Evolutionary conservation across 2,797 vertebrate genomes (phyloP), one percentile per base, ranked within the genome.

Genomic region (Brotogeris chrysoptera): DNA sequence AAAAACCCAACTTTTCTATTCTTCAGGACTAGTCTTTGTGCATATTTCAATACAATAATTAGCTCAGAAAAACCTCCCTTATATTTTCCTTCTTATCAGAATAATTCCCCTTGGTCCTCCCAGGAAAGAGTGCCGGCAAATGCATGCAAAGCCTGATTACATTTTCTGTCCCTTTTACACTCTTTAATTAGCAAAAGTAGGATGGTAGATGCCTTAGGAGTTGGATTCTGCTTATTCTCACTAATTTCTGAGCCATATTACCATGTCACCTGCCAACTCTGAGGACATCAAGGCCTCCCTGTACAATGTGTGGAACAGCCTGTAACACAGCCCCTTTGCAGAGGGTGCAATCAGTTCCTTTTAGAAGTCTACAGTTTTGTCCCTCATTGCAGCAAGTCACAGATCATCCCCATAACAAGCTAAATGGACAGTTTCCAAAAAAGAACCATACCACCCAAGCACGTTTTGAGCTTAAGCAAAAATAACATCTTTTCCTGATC

Each of bases 271-370:
- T 38, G 21, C n/a, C 3, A 3, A 49, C 23, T 12, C 50, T 20
- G 53, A 68, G 66, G 64, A 88, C 34, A 73, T 34, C 32, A 39
- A 39, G 30, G 20, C 15, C 16, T 68, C 23, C 14, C 44, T 32
- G 14, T 21, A 5, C 41, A 23, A 11, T 13, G 34, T 21, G 36
- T n/a, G 72, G 50, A 36, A 66, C 13, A 80, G 43, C 11, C 38
- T 11, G 8, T 23, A n/a, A 15, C 1, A 1, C 16, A 46, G n/a
- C 24, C 27, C 30, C 13, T 69, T 38, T 77, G 32, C 1, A 1
- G 80, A 60, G 11, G 50, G 3, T 41, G 23, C 16, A 92, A 36
- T 25, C 16, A 36, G 63, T 43, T 53, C 6, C 50, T 63, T 55
- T 34, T 43, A 24, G 50, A 76, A 88, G 8, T 43, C 55, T n/a